phyloP scores from a whole-genome alignment of 1,140 invertebrate species.

The Pteromalus puparum region DNA sequence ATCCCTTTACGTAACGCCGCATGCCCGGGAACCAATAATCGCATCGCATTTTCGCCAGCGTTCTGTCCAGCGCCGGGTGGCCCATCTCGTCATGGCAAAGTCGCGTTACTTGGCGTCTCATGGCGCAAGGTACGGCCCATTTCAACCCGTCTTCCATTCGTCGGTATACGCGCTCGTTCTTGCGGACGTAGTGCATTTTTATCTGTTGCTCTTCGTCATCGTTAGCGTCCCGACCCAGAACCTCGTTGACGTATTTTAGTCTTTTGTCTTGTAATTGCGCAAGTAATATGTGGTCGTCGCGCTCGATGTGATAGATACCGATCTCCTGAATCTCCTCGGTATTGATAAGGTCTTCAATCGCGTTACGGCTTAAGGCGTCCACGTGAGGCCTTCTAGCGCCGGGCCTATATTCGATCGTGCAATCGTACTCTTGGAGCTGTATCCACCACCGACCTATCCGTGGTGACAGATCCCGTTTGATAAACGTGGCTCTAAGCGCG shows the following conservation, averaged over 20 bases:
- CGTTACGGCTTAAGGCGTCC: constrained; percentile 66
- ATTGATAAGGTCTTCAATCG: constrained; percentile 53
- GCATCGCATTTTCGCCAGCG: too few relatives aligned
- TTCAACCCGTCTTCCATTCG: too few relatives aligned
- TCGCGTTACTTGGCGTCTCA: too few relatives aligned
- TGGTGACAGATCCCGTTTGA: constrained; percentile 59
- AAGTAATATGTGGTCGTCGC: not conserved
- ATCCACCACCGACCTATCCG: constrained; percentile 62
- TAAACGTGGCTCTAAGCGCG: constrained; percentile 57
- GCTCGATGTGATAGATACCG: not conserved
- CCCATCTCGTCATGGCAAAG: too few relatives aligned
- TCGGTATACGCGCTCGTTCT: too few relatives aligned
- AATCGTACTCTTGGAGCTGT: constrained; percentile 61
- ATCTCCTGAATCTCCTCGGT: not conserved
- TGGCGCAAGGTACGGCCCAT: too few relatives aligned
- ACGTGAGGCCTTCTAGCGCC: constrained; percentile 64
- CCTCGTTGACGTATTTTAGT: constrained; percentile 60
- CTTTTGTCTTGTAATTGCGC: not conserved
- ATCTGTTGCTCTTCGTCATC: too few relatives aligned
- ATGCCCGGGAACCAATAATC: too few relatives aligned
- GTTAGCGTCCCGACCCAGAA: too few relatives aligned
- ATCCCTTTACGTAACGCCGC: too few relatives aligned
- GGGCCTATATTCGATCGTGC: constrained; percentile 58
- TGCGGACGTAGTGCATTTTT: too few relatives aligned
- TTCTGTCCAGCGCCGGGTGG: too few relatives aligned